Base-by-base conservation (phyloP, 2,113 vertebrate species). In the Haemorhous mexicanus region DNA sequence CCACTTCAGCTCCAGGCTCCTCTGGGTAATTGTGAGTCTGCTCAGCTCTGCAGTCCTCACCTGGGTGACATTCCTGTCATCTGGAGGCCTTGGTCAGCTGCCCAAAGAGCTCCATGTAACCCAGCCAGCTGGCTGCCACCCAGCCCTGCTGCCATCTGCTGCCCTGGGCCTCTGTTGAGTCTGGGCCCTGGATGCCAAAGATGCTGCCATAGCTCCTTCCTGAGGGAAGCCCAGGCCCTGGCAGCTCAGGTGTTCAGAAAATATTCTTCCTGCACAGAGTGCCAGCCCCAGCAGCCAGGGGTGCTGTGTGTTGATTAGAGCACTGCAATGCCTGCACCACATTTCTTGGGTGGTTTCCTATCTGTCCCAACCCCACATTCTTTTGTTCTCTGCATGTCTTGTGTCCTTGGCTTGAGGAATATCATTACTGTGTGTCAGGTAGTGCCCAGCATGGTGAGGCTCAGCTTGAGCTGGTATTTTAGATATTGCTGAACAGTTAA, bases 101-200 rank as follows among this genome's bases (percentile, higher is more conserved):
- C 92, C 80, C 69, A 62, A 70, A n/a, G 22, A 94, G 82, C 88
- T 78, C 72, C 24, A 27, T 53, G 76, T 68, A 49, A 22, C n/a
- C 33, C 26, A 43, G 94, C 95, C 94, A 94, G 82, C 84, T 97
- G 94, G 94, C 94, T 94, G 85, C 75, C 76, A n/a, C 47, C 90
- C 93, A 96, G 75, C 93, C 56, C 73, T 78, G 94, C 85, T 92
- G 90, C 94, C 95, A 93, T 95, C 94, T 96, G 95, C 91, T 85
- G 6, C 77, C 49, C 81, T 67, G 76, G 0, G 56, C 69, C 47
- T 84, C 94, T 91, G 87, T 44, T 67, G 20, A 82, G 81, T 53
- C 87, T 67, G 91, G n/a, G 75, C 84, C 73, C 63, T 74, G 61
- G n/a, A 18, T 87, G 85, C 88, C 92, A 94, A 24, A 63, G 85